These are phyloP conservation scores for Emmelina monodactyla DNA, from an alignment of 2,888 invertebrate genomes.

Conservation along the genomic window DNA sequence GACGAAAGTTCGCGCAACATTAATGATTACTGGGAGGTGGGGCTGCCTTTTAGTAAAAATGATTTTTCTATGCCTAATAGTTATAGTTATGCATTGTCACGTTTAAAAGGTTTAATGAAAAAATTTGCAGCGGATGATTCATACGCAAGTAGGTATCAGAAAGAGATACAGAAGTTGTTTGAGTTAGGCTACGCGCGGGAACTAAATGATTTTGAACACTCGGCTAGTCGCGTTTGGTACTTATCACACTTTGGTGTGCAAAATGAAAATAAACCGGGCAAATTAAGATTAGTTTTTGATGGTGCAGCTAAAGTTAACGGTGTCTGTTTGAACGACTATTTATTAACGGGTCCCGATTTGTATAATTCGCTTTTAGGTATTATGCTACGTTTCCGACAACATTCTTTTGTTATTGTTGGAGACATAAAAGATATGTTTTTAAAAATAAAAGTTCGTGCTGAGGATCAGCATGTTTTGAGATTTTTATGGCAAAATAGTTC, in stretches of 20 bases:
- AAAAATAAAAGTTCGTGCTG: conserved; percentile 11
- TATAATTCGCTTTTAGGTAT: conserved; percentile 16
- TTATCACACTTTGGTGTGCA: conserved; percentile 15
- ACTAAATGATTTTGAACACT: conserved; percentile 12
- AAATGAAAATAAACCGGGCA: conserved; percentile 15
- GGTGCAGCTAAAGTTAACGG: conserved; percentile 13
- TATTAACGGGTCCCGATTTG: conserved; percentile 15
- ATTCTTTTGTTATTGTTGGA: conserved; percentile 9
- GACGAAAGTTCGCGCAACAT: conserved; percentile 15
- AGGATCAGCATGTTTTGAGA: conserved; percentile 14
- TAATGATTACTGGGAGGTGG: conserved; percentile 16
- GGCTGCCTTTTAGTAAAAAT: conserved; percentile 15
- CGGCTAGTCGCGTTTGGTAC: conserved; percentile 13
- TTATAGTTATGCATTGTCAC: conserved; percentile 10
- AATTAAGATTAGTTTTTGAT: conserved; percentile 16
- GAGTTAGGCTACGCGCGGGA: conserved; percentile 14
- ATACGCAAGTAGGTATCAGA: conserved; percentile 10
- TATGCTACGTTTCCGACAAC: conserved; percentile 15
- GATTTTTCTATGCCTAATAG: conserved; percentile 13
- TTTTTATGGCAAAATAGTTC: conserved; percentile 17
- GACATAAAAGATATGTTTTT: conserved; percentile 17
- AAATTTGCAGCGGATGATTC: conserved; percentile 7
- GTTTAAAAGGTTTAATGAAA: conserved; percentile 9
- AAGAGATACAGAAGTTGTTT: conserved; percentile 13
- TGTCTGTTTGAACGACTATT: conserved; percentile 12